Evolutionary conservation across 2,888 invertebrate species (phyloP).

Genomic region (Scaptomyza parva): DNA sequence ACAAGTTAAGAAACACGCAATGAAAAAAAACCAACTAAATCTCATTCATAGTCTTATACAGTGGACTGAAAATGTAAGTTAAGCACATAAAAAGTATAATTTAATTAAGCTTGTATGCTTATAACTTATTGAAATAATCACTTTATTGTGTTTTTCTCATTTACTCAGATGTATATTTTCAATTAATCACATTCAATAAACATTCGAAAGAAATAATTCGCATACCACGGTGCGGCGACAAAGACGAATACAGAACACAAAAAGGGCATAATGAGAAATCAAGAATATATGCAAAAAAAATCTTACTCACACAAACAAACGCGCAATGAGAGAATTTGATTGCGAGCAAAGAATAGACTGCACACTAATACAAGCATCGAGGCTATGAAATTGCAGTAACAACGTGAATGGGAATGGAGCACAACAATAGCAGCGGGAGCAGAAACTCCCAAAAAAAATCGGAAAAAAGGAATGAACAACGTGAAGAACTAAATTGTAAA

Average conservation of each 20-base stretch:
- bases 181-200: background rate
- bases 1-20: slow-evolving; percentile 68
- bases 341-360: slow-evolving; percentile 69
- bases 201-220: slow-evolving; percentile 12
- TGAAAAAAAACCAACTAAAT: slow-evolving; percentile 36
- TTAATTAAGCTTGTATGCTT: background rate
- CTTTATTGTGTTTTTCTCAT: background rate
- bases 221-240: slow-evolving; percentile 62
- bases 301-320: slow-evolving; percentile 23
- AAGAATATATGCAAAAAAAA: slow-evolving; percentile 71
- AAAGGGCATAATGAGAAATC: slow-evolving; percentile 67
- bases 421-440: slow-evolving; percentile 66
- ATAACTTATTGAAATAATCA: too few species aligned
- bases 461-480: slow-evolving; percentile 51
- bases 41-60: slow-evolving; percentile 73
- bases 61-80: slow-evolving; percentile 34
- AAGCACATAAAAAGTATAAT: background rate
- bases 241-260: slow-evolving; percentile 41
- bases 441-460: slow-evolving; percentile 45
- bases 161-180: background rate
- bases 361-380: slow-evolving; percentile 49
- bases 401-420: slow-evolving; percentile 70
- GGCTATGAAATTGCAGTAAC: slow-evolving; percentile 70
- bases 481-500: slow-evolving; percentile 76
- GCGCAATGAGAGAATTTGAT: slow-evolving; percentile 60